phyloP scores from a whole-genome alignment of 2,113 vertebrate species.

The Ochotona princeps region DNA sequence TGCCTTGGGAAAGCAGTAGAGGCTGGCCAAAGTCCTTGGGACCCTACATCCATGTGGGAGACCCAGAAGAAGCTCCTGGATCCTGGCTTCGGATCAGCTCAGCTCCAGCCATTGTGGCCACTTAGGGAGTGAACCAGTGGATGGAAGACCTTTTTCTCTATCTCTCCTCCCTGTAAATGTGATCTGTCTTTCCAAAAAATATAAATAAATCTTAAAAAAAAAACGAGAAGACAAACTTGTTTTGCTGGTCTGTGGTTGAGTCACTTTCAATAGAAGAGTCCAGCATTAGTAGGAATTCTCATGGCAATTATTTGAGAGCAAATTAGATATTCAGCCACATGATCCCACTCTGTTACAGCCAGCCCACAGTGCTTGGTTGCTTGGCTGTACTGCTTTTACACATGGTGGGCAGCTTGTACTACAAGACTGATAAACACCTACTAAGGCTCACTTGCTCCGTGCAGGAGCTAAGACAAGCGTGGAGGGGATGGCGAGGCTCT shows the following conservation, averaged over 20 bases:
- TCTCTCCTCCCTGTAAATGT: no score
- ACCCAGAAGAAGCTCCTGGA: no score
- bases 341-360: background rate
- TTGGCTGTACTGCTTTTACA: background rate
- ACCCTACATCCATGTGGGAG: no score
- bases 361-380: background rate
- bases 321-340: conserved; percentile 20
- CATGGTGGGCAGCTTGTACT: background rate
- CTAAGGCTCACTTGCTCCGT: background rate
- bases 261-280: background rate
- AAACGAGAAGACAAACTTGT: background rate
- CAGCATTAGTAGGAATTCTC: background rate
- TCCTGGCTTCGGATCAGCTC: no score
- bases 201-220: no score
- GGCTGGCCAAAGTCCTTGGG: no score
- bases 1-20: no score
- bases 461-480: background rate
- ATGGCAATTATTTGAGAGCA: background rate
- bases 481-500: background rate
- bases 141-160: no score
- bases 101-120: no score
- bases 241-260: background rate
- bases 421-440: background rate
- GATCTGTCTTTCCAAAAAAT: no score
- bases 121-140: no score